These are phyloP conservation scores for Hipposideros armiger DNA, from an alignment of 2,113 vertebrate genomes.

Conservation along the genomic window DNA sequence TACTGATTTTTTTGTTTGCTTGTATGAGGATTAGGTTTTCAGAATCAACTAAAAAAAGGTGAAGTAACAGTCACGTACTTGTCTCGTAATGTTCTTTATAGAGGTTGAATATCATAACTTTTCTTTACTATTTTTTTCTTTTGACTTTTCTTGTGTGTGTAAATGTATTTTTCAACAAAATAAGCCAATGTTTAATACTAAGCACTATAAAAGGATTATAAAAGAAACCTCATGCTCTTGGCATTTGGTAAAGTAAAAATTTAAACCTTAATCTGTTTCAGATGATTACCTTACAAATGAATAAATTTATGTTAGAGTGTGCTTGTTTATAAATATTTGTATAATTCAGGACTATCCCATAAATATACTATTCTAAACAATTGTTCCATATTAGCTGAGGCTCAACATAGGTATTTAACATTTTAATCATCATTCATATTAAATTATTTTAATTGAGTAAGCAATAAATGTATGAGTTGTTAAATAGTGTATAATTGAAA, in stretches of 20 bases:
- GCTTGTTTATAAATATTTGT: background rate
- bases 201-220: background rate
- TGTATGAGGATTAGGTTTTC: background rate
- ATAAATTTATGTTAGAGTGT: background rate
- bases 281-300: background rate
- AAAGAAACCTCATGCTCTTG: background rate
- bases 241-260: background rate
- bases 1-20: background rate
- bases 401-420: constrained; percentile 3
- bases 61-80: background rate
- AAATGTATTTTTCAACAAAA: background rate
- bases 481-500: constrained; percentile 8
- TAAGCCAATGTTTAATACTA: background rate
- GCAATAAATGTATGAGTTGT: background rate
- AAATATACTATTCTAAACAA: background rate
- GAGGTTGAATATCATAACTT: background rate
- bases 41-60: background rate
- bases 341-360: background rate
- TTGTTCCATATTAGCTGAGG: background rate
- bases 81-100: background rate
- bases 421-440: background rate
- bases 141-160: background rate
- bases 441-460: background rate
- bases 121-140: background rate
- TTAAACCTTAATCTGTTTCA: background rate